A percentile compares a stretch with the other conserved stretches of the same genome.
These are phyloP conservation scores for Myiozetetes cayanensis DNA, from an alignment of 2,113 vertebrate genomes.

Conservation along the genomic window DNA sequence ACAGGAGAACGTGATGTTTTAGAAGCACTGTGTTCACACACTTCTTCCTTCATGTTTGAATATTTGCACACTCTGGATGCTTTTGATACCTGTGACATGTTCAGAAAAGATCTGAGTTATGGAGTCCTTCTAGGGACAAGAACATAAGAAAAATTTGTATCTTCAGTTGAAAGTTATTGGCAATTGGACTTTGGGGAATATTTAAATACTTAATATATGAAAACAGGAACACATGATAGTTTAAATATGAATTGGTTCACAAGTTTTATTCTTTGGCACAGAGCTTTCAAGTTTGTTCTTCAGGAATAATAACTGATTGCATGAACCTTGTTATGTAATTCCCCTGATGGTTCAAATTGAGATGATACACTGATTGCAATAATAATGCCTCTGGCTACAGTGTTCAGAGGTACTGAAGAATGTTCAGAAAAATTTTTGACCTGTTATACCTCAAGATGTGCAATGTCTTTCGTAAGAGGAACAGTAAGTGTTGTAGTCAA, in stretches of 20 bases:
- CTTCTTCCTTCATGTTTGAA: not conserved
- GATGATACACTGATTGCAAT: not conserved
- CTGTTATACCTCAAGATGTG: not conserved
- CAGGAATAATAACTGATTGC: not conserved
- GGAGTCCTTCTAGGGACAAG: not conserved
- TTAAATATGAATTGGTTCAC: not conserved
- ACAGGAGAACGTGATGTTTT: not conserved
- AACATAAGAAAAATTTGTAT: not conserved
- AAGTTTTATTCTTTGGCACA: not conserved
- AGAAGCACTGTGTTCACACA: not conserved
- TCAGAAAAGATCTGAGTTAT: not conserved
- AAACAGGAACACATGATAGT: not conserved
- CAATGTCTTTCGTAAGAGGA: not conserved
- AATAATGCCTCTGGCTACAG: not conserved
- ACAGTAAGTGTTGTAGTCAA: not conserved
- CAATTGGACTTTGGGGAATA: not conserved
- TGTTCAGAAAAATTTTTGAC: not conserved
- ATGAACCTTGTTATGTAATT: not conserved
- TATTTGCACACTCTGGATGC: not conserved
- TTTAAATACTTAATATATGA: not conserved
- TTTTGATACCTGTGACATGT: not conserved
- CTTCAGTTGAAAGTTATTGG: not conserved
- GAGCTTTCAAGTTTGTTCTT: not conserved
- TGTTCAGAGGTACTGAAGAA: not conserved
- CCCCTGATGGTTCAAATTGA: not conserved